Conservation (phyloP, 2,797 vertebrate genomes). For the Oreortyx pictus region DNA sequence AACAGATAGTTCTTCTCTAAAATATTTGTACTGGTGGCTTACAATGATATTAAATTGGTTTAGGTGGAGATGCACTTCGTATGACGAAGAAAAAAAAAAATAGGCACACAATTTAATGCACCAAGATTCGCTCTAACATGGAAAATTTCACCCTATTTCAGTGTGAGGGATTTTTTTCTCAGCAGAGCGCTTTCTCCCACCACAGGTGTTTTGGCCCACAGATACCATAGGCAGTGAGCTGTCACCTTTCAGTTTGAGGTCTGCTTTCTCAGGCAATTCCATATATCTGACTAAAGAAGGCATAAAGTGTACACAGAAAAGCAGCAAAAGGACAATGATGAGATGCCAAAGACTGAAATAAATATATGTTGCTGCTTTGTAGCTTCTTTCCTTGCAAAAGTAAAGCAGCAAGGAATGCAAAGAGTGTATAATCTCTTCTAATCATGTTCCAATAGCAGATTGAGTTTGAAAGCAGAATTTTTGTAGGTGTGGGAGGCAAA, state of each 20-base stretch:
- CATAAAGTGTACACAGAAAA: neutral
- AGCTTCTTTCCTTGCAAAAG: neutral
- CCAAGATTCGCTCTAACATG: neutral
- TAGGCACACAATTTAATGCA: neutral
- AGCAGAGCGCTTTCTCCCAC: neutral
- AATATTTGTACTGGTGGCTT: neutral
- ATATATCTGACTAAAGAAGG: neutral
- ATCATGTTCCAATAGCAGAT: neutral
- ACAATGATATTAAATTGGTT: neutral
- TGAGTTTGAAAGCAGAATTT: neutral
- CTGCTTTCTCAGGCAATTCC: neutral
- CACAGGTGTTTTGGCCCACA: neutral
- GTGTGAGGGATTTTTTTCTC: neutral
- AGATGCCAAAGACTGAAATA: neutral
- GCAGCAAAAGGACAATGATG: neutral
- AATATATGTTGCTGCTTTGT: neutral
- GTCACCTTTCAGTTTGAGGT: neutral
- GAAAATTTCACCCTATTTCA: neutral
- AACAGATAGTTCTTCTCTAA: neutral
- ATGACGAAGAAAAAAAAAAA: neutral
- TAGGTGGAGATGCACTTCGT: accelerated
- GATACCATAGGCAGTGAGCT: neutral
- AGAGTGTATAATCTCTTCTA: neutral
- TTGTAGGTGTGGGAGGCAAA: no score
- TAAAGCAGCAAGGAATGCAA: neutral